A percentile compares a stretch with the other conserved stretches of the same genome.
These are phyloP conservation scores for Athalia rosae DNA, from an alignment of 2,888 invertebrate genomes.

Conservation along the genomic window DNA sequence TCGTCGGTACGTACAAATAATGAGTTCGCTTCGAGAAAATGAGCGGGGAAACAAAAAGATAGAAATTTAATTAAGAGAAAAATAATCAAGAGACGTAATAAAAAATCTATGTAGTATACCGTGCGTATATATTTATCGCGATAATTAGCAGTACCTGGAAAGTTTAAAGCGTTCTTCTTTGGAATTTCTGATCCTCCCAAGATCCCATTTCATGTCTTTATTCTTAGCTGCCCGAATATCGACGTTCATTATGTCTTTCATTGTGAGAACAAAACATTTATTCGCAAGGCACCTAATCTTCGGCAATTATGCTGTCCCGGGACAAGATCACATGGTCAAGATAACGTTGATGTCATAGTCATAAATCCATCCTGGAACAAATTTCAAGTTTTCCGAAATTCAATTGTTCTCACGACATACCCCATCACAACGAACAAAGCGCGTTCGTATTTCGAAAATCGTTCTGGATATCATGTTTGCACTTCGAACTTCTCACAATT, in stretches of 20 bases:
- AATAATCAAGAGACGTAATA: background rate
- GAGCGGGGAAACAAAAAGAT: background rate
- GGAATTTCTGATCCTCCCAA: background rate
- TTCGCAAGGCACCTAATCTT: background rate
- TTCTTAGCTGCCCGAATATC: background rate
- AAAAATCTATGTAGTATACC: background rate
- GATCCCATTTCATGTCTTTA: conserved; percentile 14
- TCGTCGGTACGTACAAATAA: background rate
- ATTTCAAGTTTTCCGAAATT: too few species aligned
- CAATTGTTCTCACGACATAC: too few species aligned
- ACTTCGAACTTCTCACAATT: too few species aligned
- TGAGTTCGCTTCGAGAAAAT: background rate
- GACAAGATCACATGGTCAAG: conserved; percentile 42
- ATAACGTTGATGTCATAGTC: conserved; percentile 37
- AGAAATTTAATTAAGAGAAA: background rate
- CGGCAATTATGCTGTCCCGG: conserved; percentile 19
- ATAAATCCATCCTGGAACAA: background rate
- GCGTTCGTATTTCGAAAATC: too few species aligned
- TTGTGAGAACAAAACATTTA: too few species aligned
- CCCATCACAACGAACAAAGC: too few species aligned
- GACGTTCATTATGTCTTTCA: background rate
- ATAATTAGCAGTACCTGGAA: conserved; percentile 30
- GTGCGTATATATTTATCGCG: background rate
- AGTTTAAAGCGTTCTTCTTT: conserved; percentile 9
- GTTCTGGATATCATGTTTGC: too few species aligned